These are phyloP conservation scores for Strigamia maritima DNA, from an alignment of 2,888 invertebrate species.

Conservation along the genomic window DNA sequence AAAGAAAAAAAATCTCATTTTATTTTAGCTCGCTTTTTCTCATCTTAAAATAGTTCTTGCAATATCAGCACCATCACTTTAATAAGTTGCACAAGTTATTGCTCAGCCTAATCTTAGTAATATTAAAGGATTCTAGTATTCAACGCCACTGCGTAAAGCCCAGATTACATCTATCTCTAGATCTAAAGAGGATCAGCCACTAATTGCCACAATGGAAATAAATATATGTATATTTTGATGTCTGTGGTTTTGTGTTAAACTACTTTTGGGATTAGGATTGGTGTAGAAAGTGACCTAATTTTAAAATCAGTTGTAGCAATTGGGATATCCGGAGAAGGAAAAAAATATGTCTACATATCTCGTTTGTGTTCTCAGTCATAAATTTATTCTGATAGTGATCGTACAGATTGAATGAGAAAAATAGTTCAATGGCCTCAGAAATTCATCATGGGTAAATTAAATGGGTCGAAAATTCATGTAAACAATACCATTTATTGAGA, in stretches of 20 bases:
- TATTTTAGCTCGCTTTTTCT: no score
- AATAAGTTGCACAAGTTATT: not conserved
- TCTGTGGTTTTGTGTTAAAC: not conserved
- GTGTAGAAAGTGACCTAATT: not conserved
- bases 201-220: not conserved
- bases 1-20: no score
- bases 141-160: not conserved
- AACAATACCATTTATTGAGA: conserved; percentile 6
- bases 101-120: not conserved
- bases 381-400: not conserved
- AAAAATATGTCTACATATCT: not conserved
- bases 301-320: not conserved
- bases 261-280: not conserved
- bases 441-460: not conserved
- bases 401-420: conserved; percentile 19
- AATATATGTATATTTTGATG: not conserved
- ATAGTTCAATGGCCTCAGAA: conserved; percentile 10
- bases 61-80: not conserved
- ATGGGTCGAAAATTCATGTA: conserved; percentile 5
- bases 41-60: no score
- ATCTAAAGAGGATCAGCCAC: not conserved
- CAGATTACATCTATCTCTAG: not conserved
- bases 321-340: not conserved
- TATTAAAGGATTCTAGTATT: not conserved
- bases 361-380: not conserved